Evolutionary conservation across 1,140 invertebrate species (phyloP).

Genomic region (Protaetia brevitarsis): DNA sequence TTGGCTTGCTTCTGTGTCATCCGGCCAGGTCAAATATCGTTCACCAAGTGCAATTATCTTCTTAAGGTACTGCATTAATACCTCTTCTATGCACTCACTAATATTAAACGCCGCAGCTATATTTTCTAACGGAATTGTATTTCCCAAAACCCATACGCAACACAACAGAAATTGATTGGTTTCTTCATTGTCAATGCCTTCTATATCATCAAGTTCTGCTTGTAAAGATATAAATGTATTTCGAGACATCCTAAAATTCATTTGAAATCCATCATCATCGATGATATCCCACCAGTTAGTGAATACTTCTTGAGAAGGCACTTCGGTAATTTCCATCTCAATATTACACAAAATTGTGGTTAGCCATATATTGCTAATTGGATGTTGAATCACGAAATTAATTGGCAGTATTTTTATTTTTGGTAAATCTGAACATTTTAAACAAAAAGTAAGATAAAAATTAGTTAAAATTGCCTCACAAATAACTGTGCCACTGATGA

Average conservation of each 20-base stretch:
- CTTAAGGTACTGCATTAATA: conserved; percentile 18
- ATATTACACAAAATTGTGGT: too few relatives aligned
- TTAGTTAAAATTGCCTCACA: too few relatives aligned
- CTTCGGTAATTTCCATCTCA: too few relatives aligned
- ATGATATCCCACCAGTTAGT: conserved; percentile 24
- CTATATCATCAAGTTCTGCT: conserved; percentile 22
- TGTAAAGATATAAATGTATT: conserved; percentile 24
- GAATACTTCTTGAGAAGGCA: too few relatives aligned
- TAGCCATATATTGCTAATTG: too few relatives aligned
- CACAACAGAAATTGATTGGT: conserved; percentile 13
- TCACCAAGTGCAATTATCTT: conserved; percentile 23
- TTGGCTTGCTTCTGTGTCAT: conserved; percentile 13
- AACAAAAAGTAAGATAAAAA: too few relatives aligned
- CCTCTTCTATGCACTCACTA: conserved; percentile 5
- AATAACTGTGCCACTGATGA: too few relatives aligned
- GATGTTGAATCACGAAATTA: too few relatives aligned
- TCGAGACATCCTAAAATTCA: conserved; percentile 24
- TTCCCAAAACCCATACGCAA: conserved; percentile 28
- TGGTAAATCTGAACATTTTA: too few relatives aligned
- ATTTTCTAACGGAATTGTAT: conserved; percentile 21
- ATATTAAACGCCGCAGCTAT: neutral
- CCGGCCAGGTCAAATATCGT: conserved; percentile 29
- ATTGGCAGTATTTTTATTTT: too few relatives aligned
- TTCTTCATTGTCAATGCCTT: conserved; percentile 9
- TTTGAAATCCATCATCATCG: conserved; percentile 24